A percentile compares a stretch with the other conserved stretches of the same genome.
Conservation (phyloP, 2,888 invertebrate species). For the Clivina fossor region DNA sequence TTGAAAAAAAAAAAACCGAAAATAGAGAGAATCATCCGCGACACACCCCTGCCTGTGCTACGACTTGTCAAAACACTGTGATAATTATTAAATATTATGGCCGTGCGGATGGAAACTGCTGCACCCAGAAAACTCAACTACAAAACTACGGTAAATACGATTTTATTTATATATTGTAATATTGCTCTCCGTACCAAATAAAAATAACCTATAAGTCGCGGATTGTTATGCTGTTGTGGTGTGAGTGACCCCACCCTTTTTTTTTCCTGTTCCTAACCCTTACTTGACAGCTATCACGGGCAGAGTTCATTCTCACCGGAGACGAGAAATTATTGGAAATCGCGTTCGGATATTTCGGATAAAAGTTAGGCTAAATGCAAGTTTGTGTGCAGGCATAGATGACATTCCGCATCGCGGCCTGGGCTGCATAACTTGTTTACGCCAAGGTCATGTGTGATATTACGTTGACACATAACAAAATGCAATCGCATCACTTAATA, state of each 20-base stretch:
- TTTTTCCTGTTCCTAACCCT: background rate
- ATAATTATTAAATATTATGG: constrained; percentile 48
- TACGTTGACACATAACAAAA: background rate
- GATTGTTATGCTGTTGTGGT: constrained; percentile 8
- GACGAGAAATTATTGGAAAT: too few species aligned
- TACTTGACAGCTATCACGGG: constrained; percentile 15
- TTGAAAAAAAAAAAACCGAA: too few species aligned
- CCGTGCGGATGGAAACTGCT: constrained; percentile 55
- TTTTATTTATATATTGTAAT: constrained; percentile 1
- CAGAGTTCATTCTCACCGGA: too few species aligned
- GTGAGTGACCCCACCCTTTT: constrained; percentile 22
- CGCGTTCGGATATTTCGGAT: too few species aligned
- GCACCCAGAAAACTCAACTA: constrained; percentile 53
- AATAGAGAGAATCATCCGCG: too few species aligned
- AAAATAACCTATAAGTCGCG: background rate
- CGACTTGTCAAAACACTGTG: constrained; percentile 22
- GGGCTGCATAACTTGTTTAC: background rate
- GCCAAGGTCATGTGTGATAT: background rate
- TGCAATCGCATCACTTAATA: too few species aligned
- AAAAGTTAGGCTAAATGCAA: background rate
- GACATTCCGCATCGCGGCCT: constrained; percentile 10
- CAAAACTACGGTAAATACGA: constrained; percentile 53
- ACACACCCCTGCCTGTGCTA: constrained; percentile 25
- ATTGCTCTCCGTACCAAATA: background rate
- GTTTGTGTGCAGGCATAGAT: too few species aligned